These are phyloP conservation scores for Drosophila pseudotakahashii DNA, from an alignment of 2,888 invertebrate species.

Conservation along the genomic window DNA sequence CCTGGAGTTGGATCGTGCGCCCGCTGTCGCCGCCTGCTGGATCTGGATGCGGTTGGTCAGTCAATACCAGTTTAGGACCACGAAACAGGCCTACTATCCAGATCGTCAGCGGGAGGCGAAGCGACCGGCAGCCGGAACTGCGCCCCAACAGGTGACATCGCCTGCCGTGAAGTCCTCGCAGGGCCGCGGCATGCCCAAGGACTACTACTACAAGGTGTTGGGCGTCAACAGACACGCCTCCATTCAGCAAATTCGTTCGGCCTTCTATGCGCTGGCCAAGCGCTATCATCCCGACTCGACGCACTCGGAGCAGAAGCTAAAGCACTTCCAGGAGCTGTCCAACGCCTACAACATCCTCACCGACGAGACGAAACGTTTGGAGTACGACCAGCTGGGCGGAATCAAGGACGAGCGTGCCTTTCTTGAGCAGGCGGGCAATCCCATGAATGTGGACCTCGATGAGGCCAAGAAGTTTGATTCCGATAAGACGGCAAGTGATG, in stretches of 20 bases:
- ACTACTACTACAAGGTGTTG: conserved; percentile 81
- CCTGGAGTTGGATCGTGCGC: conserved; percentile 1
- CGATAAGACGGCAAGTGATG: conserved; percentile 39
- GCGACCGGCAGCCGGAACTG: conserved; percentile 41
- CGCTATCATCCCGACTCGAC: conserved; percentile 82
- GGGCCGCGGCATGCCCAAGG: conserved; percentile 71
- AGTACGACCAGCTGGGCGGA: conserved; percentile 80
- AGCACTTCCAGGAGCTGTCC: conserved; percentile 92
- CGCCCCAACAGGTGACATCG: conserved; percentile 4
- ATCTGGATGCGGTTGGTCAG: conserved; percentile 46
- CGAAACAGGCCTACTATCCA: conserved; percentile 75
- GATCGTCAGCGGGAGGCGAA: conserved; percentile 71
- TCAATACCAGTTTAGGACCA: conserved; percentile 75
- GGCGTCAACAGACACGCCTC: conserved; percentile 73
- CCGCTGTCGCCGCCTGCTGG: background rate
- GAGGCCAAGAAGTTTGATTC: conserved; percentile 32
- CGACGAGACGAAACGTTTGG: conserved; percentile 93
- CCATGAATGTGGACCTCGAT: conserved; percentile 51
- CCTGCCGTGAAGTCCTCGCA: conserved; percentile 18
- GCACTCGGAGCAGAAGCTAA: conserved; percentile 69
- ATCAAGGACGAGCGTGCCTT: conserved; percentile 72
- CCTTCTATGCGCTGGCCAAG: conserved; percentile 82
- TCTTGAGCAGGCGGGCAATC: conserved; percentile 68
- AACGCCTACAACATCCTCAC: conserved; percentile 97
- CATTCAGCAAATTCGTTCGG: conserved; percentile 79